Evolutionary conservation across 2,797 vertebrate species (phyloP).

Genomic region (Galago senegalensis): DNA sequence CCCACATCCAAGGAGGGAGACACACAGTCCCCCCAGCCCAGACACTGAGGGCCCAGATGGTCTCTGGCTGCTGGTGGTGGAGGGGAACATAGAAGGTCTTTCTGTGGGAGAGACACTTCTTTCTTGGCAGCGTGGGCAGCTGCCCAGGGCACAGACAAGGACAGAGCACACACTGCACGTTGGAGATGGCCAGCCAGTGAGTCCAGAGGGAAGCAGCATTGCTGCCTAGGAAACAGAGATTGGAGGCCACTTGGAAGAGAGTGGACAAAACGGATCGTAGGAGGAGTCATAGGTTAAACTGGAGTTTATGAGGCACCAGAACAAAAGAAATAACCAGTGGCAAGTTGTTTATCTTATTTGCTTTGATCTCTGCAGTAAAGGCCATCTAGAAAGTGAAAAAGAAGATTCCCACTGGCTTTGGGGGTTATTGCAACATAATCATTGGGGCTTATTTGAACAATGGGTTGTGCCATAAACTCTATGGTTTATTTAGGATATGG

Average conservation of each 20-base stretch:
- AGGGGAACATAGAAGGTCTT: background rate
- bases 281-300: background rate
- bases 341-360: background rate
- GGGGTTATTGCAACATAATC: background rate
- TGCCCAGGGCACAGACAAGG: slow-evolving; percentile 66
- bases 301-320: background rate
- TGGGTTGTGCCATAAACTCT: background rate
- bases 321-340: background rate
- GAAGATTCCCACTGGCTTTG: background rate
- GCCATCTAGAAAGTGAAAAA: background rate
- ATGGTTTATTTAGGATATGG: background rate
- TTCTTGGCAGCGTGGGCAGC: slow-evolving; percentile 18
- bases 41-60: background rate
- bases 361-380: background rate
- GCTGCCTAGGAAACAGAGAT: slow-evolving; percentile 83
- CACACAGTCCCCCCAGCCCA: background rate
- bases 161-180: slow-evolving; percentile 52
- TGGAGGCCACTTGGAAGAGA: slow-evolving; percentile 80
- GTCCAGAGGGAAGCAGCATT: slow-evolving; percentile 81
- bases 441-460: background rate
- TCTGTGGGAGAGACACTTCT: background rate
- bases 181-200: slow-evolving; percentile 80
- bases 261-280: slow-evolving; percentile 67
- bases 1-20: background rate
- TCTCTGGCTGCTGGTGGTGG: background rate